phyloP scores from a whole-genome alignment of 1,140 invertebrate species.

The Pogonus chalceus region DNA sequence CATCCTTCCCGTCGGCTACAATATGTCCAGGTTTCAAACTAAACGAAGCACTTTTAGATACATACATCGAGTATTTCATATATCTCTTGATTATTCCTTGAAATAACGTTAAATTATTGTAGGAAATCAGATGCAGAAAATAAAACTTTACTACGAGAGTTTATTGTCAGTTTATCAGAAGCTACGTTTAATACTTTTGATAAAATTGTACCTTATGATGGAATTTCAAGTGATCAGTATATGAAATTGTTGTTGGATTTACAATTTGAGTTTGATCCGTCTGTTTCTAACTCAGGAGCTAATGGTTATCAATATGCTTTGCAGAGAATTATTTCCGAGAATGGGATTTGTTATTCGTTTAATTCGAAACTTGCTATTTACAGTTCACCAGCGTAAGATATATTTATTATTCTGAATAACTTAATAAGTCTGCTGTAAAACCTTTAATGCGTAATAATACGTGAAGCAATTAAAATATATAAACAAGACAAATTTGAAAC shows the following conservation, averaged over 20 bases:
- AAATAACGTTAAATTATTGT: slow-evolving; percentile 3
- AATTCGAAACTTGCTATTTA: slow-evolving; percentile 53
- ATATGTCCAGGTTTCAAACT: slow-evolving; percentile 33
- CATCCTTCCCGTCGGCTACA: slow-evolving; percentile 52
- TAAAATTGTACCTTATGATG: slow-evolving; percentile 37
- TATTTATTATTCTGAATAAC: slow-evolving; percentile 3
- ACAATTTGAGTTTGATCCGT: slow-evolving; percentile 42
- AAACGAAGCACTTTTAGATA: slow-evolving; percentile 20
- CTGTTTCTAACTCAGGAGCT: slow-evolving; percentile 26
- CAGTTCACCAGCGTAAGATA: slow-evolving; percentile 45
- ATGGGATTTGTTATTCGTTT: slow-evolving; percentile 54
- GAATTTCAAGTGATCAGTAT: slow-evolving; percentile 41
- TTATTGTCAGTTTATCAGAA: slow-evolving; percentile 43
- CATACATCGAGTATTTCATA: slow-evolving; percentile 16
- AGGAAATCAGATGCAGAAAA: slow-evolving; percentile 37
- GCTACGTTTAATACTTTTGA: slow-evolving; percentile 48
- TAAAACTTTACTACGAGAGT: slow-evolving; percentile 38
- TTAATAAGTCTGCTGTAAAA: not conserved
- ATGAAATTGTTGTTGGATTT: slow-evolving; percentile 44
- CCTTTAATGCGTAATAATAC: not conserved
- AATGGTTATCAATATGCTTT: slow-evolving; percentile 24
- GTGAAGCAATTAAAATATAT: no score
- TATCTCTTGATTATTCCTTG: not conserved
- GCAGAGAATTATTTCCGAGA: slow-evolving; percentile 48
- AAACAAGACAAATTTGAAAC: no score